phyloP scores from a whole-genome alignment of 2,888 invertebrate species.

The Allolobophora icterica region DNA sequence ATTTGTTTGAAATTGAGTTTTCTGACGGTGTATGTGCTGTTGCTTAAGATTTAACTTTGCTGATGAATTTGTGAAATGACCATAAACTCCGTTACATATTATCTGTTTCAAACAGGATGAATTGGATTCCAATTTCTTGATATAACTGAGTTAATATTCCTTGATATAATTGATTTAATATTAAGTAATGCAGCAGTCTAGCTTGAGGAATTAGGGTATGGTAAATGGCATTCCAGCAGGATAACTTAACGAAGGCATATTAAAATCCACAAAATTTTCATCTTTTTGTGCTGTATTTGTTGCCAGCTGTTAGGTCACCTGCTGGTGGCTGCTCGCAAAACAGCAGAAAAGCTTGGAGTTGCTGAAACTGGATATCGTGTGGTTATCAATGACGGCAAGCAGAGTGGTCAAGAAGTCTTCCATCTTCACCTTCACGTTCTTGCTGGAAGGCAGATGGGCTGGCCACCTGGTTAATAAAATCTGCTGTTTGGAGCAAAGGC shows the following conservation, averaged over 20 bases:
- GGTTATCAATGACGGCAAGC: slow-evolving; percentile 87
- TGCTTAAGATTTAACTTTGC: neutral
- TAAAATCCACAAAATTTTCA: neutral
- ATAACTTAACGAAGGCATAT: neutral
- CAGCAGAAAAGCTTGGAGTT: slow-evolving; percentile 77
- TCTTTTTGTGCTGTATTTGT: neutral
- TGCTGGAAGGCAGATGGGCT: slow-evolving; percentile 88
- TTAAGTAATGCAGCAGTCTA: neutral
- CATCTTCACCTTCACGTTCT: slow-evolving; percentile 93
- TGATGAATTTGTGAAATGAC: neutral
- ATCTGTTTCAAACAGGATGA: neutral
- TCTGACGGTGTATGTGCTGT: no score
- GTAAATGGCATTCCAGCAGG: neutral
- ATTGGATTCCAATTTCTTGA: neutral
- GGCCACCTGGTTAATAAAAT: slow-evolving; percentile 77
- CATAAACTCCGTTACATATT: neutral
- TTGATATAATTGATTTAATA: neutral
- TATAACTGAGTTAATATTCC: neutral
- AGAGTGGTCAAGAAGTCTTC: slow-evolving; percentile 92
- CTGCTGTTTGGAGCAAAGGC: neutral
- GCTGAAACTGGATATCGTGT: slow-evolving; percentile 82
- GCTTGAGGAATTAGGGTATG: neutral
- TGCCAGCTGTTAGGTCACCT: slow-evolving; percentile 79
- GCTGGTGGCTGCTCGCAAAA: slow-evolving; percentile 79
- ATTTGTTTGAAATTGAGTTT: no score